These are phyloP conservation scores for Aurelia aurita complex sp. Pacific DNA, from an alignment of 30 jellyfish, hydroid and myxozoan species.

Conservation along the genomic window DNA sequence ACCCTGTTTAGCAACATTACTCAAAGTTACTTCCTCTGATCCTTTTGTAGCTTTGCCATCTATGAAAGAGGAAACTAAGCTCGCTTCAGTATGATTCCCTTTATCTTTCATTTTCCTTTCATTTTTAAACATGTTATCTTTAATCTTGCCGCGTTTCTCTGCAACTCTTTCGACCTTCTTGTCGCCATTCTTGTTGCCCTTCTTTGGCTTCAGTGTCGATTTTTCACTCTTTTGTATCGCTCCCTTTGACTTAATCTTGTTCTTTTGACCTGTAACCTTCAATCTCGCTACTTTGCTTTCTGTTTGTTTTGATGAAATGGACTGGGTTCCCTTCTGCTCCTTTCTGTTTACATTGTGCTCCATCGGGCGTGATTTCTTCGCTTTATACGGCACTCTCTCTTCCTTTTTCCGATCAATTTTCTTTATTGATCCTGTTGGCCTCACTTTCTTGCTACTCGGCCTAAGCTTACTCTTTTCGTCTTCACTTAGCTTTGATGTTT, in stretches of 20 bases:
- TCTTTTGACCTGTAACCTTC: too few species aligned
- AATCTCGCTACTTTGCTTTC: not conserved
- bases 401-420: not conserved
- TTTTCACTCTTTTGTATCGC: too few species aligned
- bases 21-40: slow-evolving; percentile 15
- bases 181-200: not conserved
- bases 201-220: too few species aligned
- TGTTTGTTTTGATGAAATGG: not conserved
- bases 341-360: too few species aligned
- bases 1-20: slow-evolving; percentile 7
- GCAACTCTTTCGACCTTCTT: not conserved
- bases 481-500: not conserved
- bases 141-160: slow-evolving; percentile 8
- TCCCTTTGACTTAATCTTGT: too few species aligned
- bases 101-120: not conserved
- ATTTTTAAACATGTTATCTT: not conserved
- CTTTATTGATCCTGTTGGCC: not conserved
- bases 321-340: too few species aligned
- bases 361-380: not conserved
- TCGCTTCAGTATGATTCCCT: slow-evolving; percentile 51
- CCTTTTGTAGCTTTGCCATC: slow-evolving; percentile 26
- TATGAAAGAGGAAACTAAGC: slow-evolving; percentile 12
- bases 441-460: not conserved
- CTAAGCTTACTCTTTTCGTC: not conserved
- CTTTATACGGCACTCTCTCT: not conserved